Base-by-base conservation (phyloP, 2,888 invertebrate genomes). In the Artemia sp. region DNA sequence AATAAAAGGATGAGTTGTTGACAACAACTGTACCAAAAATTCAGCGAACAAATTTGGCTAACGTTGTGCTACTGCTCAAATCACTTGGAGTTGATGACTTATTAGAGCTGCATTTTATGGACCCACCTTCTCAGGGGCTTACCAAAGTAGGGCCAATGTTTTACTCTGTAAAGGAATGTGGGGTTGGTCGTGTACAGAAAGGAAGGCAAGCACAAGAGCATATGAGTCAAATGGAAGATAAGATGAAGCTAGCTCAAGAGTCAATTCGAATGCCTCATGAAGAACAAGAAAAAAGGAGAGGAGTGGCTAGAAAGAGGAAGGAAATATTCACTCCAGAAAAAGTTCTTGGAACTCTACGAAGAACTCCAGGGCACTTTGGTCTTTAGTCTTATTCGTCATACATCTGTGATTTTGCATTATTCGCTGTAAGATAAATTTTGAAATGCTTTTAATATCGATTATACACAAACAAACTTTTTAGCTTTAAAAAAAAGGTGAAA, bases 101-200 rank as follows among this genome's bases (percentile, higher is more conserved):
- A 64, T 80, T 99, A 66, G 92, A 94, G 73, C 99, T 98, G 78
- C 97, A 99, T 78, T 98, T 99, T 76, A 99, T 99, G 98, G 98
- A 99, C 77, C 96, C 98, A 1, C 98, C 98, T 0, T 98, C 98
- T 0, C 78, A 90, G 85, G 98, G 38, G 38, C 38, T 38, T 38
- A 6, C 38, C 38, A 2, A 6, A 38, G 5, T 38, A 38, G 6
- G 38, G 38, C 38, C 6, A 38, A 38, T 38, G 38, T 6, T 38
- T 38, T 38, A 38, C 38, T 38, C 38, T 38, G 38, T 38, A 38
- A 38, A 58, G 64, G 93, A 96, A 80, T 90, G 94, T 0, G 89
- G 89, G 67, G 84, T 86, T 79, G 87, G 90, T 14, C 88, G 92
- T n/a, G 84, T 88, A 70, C 92, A 92, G 72, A 91, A 93, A 76